Base-by-base conservation (phyloP, 2,888 invertebrate genomes). In the Sycophila texana region DNA sequence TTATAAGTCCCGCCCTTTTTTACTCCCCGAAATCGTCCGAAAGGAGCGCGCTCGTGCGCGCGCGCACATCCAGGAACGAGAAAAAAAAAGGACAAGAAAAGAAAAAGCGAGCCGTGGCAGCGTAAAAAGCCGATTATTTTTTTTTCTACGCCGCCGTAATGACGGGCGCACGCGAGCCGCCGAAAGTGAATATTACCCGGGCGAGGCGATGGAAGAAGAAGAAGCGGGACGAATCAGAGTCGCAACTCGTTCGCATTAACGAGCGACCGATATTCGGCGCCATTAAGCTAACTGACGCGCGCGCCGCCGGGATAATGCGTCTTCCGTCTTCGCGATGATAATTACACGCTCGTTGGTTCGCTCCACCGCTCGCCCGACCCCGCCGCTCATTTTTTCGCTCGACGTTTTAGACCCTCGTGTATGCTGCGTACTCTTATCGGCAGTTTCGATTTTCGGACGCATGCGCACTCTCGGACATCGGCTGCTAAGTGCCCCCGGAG, bases 211-310 rank as follows among this genome's bases (percentile, higher is more conserved):
- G 26, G 16, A 39, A 39, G 39, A 39, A 68, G 70, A 18, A 68
- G 70, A 18, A 47, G 30, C 70, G 47, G 58, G 53, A 18, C 49
- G 60, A 61, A 72, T 72, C 61, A 51, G 60, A 49, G 72, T 39
- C 65, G n/a, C 39, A 39, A 26, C 61, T 55, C 20, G 55, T 13
- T 53, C 53, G 49, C 26, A 74, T 66, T 74, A 66, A 74, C 74
- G 66, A 66, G 58, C 68, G 75, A 63, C 61, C 68, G 75, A 75
- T 70, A 75, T 75, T 53, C 71, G 18, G 49, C 16, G 60, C 61
- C 75, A 75, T 75, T 75, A 68, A 66, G 47, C 61, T 65, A 26
- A 63, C 73, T 30, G 63, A 63, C 63, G 63, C 39, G 53, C 53
- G n/a, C 47, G 63, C 53, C 53, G 53, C 16, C 53, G n/a, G 63